Conservation (phyloP, 2,888 invertebrate genomes). For the Gymnoscelis rufifasciata region DNA sequence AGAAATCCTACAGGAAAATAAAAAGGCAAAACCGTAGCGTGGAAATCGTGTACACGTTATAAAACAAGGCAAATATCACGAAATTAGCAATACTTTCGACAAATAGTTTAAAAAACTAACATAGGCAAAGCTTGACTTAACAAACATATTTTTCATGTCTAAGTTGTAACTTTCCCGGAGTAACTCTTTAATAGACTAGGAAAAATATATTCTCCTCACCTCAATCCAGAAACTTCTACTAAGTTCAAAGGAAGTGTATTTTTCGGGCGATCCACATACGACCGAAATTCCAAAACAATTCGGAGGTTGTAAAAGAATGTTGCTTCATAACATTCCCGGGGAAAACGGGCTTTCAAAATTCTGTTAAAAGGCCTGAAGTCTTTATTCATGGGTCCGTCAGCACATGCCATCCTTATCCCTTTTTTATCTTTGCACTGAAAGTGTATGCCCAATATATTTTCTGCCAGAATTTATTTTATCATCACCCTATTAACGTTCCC, state of each 20-base stretch:
- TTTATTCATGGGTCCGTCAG: constrained; percentile 35
- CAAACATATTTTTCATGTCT: neutral
- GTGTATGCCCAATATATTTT: too few relatives aligned
- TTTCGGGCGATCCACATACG: constrained; percentile 22
- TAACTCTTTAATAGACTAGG: neutral
- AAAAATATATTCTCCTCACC: neutral
- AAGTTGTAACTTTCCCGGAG: neutral
- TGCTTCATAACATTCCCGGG: constrained; percentile 43
- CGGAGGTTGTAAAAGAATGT: constrained; percentile 44
- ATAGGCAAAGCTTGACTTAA: neutral
- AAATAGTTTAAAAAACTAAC: neutral
- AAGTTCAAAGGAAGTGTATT: constrained; percentile 28
- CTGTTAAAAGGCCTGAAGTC: constrained; percentile 32
- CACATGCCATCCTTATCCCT: constrained; percentile 33
- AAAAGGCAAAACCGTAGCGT: too few relatives aligned
- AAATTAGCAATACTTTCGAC: neutral
- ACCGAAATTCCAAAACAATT: constrained; percentile 34
- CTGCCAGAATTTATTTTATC: too few relatives aligned
- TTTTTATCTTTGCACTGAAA: constrained; percentile 19
- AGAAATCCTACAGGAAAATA: too few relatives aligned
- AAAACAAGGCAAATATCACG: neutral
- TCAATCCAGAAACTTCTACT: constrained; percentile 1
- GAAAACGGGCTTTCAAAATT: constrained; percentile 36
- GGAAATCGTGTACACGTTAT: too few relatives aligned
- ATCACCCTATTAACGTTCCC: too few relatives aligned